phyloP scores from a whole-genome alignment of 2,113 vertebrate species.

The Phrynosoma platyrhinos region DNA sequence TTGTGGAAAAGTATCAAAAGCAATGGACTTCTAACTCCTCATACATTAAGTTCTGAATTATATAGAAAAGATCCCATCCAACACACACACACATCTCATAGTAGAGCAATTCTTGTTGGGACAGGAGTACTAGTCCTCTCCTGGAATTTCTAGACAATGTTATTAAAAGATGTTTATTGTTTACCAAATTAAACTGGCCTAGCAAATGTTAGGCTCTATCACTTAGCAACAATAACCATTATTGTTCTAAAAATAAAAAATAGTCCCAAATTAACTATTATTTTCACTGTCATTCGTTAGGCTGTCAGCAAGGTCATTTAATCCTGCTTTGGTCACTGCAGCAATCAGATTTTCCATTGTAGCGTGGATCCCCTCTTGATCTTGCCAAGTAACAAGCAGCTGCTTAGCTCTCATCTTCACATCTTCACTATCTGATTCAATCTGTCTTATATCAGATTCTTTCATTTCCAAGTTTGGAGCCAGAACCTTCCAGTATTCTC shows the following conservation, averaged over 20 bases:
- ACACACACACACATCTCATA: background rate
- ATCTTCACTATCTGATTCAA: conserved; percentile 93
- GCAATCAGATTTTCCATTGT: conserved; percentile 85
- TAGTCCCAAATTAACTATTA: conserved; percentile 62
- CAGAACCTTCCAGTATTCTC: conserved; percentile 89
- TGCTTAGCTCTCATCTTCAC: conserved; percentile 93
- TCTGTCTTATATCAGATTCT: conserved; percentile 90
- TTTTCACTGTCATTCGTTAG: conserved; percentile 80
- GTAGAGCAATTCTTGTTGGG: too few species aligned
- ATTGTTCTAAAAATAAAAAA: conserved; percentile 50
- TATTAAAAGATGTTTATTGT: conserved; percentile 45
- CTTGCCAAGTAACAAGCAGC: conserved; percentile 96
- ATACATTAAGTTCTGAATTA: background rate
- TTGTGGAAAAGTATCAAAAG: background rate
- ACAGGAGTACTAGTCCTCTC: background rate
- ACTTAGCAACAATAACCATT: conserved; percentile 62
- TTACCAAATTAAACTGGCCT: conserved; percentile 51
- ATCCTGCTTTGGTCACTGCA: conserved; percentile 84
- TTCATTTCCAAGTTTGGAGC: conserved; percentile 93
- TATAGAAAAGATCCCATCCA: background rate
- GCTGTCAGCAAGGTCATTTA: conserved; percentile 85
- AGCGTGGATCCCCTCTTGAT: conserved; percentile 90
- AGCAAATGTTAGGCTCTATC: conserved; percentile 63
- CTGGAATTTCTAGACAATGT: background rate
- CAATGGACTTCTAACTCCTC: background rate